Evolutionary conservation across 1,140 invertebrate genomes (phyloP), one percentile per base, ranked within the genome.

Genomic region (Scaptomyza graminum): DNA sequence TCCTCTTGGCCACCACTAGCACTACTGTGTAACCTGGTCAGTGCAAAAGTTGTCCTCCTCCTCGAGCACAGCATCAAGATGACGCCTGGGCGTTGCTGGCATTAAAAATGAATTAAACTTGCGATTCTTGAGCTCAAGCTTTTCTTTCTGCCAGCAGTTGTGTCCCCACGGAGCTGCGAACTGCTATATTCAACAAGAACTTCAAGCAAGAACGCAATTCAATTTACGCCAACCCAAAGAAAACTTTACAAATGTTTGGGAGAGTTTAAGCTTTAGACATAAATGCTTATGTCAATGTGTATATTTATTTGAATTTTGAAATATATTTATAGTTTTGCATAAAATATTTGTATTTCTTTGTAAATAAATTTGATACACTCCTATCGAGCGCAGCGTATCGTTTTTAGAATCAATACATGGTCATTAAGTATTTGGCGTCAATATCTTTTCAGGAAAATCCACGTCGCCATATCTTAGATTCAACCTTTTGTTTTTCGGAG

Each of bases 101-200:
- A 85, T 85, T 85, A 87, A 85, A 82, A 82, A 85, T 87, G 78
- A 69, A 85, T 85, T 87, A 69, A 82, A 72, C 65, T 78, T 57
- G 50, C 71, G 47, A 67, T 66, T 51, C 56, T 52, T 39, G 9
- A 31, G 13, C 41, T 51, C 22, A 31, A 31, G 28, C 8, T 47
- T 9, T 15, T n/a, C 8, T 13, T 18, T 51, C 64, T 25, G 43
- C 2, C 41, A 37, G 49, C 41, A 46, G 57, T 51, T 18, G 28
- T 41, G 25, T 43, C 9, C 50, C 51, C n/a, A 13, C 43, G 59
- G 47, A 50, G 39, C 16, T 39, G 31, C 31, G 34, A 34, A 25
- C 12, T 43, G 28, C 50, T 25, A 62, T 52, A 52, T 62, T 13
- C 22, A 44, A 44, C 16, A 47, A 55, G 50, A 49, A 44, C 37